These are phyloP conservation scores for Ornithoptera alexandrae DNA, from an alignment of 2,888 invertebrate species.

Conservation along the genomic window DNA sequence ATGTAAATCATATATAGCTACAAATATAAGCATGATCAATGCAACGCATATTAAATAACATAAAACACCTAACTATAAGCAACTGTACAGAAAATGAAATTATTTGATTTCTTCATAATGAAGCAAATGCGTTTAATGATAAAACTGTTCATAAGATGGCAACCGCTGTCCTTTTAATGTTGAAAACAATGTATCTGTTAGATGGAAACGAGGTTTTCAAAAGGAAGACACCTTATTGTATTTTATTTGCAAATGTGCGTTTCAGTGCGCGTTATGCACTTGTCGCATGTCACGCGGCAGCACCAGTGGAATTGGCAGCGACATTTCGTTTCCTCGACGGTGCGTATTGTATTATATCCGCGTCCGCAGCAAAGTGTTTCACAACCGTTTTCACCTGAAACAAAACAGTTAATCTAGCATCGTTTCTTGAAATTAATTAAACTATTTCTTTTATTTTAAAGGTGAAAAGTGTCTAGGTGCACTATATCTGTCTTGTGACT, in stretches of 20 bases:
- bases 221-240: neutral
- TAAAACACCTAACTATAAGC: neutral
- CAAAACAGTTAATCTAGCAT: neutral
- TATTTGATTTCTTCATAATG: neutral
- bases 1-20: neutral
- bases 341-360: constrained; percentile 93
- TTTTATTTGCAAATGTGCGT: constrained; percentile 89
- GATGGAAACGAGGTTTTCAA: too few relatives aligned
- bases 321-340: constrained; percentile 88
- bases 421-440: too few relatives aligned
- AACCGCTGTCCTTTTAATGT: neutral
- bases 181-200: too few relatives aligned
- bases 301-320: constrained; percentile 98
- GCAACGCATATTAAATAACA: constrained; percentile 21
- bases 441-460: too few relatives aligned
- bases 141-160: constrained; percentile 27
- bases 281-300: constrained; percentile 95
- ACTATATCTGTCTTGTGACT: too few relatives aligned
- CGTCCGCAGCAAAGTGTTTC: constrained; percentile 94
- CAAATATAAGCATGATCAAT: neutral
- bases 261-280: constrained; percentile 88
- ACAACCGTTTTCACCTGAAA: constrained; percentile 88
- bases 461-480: too few relatives aligned
- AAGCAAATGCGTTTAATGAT: neutral
- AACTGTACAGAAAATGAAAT: constrained; percentile 11